A percentile compares a stretch with the other conserved stretches of the same genome.
These are phyloP conservation scores for Equus quagga DNA, from an alignment of 2,113 vertebrate genomes.

Conservation along the genomic window DNA sequence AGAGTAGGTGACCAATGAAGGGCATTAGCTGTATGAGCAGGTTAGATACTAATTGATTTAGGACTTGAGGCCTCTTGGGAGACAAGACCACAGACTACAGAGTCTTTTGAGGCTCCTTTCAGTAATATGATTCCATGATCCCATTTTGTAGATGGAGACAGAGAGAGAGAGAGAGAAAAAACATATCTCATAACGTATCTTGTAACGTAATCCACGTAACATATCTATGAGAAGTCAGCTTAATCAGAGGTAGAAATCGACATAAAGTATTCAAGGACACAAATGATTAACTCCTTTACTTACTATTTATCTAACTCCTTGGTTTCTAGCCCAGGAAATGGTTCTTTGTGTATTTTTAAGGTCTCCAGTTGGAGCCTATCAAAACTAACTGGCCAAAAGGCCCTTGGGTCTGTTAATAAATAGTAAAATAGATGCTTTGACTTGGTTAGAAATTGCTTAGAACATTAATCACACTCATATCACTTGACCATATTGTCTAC, in stretches of 20 bases:
- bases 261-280: neutral
- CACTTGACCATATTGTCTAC: constrained; percentile 9
- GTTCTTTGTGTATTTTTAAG: constrained; percentile 34
- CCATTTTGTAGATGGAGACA: neutral
- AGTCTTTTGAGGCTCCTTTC: neutral
- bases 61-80: neutral
- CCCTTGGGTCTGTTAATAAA: neutral
- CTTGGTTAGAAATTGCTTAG: constrained; percentile 37
- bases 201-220: neutral
- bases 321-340: neutral
- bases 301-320: neutral
- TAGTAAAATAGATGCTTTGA: neutral
- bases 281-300: neutral
- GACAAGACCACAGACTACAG: neutral
- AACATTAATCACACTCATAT: constrained; percentile 28
- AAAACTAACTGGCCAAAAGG: neutral
- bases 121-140: neutral
- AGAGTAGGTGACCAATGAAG: neutral
- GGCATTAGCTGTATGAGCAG: neutral
- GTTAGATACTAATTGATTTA: neutral
- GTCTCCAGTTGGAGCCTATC: neutral
- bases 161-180: neutral
- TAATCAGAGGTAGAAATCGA: neutral
- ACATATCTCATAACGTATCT: too few relatives aligned
- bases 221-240: neutral